Evolutionary conservation across 2,113 vertebrate genomes (phyloP).

Genomic region (Petaurus breviceps): DNA sequence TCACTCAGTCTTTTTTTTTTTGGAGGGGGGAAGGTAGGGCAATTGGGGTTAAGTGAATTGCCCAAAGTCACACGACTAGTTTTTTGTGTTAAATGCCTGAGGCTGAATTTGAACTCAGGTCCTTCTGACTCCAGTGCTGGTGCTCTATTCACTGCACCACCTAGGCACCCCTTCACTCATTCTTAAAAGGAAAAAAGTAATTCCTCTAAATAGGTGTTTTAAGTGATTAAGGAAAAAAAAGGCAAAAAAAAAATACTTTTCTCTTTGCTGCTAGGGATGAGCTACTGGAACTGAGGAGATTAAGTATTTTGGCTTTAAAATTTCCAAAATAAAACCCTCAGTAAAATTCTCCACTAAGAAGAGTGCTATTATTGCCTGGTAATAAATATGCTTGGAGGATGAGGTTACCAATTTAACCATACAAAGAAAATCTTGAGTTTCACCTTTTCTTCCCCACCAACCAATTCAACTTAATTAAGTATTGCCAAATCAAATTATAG

Average conservation of each 20-base stretch:
- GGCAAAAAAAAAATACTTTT: neutral
- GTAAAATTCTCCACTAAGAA: neutral
- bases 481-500: constrained; percentile 10
- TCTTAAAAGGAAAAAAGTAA: neutral
- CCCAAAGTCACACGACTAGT: no score
- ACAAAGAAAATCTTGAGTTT: constrained; percentile 14
- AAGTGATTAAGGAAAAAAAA: constrained; percentile 42
- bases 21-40: no score
- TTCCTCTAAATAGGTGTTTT: neutral
- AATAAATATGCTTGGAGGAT: neutral
- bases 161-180: neutral
- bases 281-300: neutral
- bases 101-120: no score
- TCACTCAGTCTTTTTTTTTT: neutral
- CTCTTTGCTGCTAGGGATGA: neutral
- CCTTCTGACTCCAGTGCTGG: no score
- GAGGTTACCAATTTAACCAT: constrained; percentile 25
- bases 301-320: neutral
- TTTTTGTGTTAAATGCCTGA: no score
- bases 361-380: neutral
- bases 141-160: no score
- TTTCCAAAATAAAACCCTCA: neutral
- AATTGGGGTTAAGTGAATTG: no score
- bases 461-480: neutral
- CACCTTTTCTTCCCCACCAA: constrained; percentile 1